Conservation (phyloP, 2,797 vertebrate species). For the Silurus aristotelis region DNA sequence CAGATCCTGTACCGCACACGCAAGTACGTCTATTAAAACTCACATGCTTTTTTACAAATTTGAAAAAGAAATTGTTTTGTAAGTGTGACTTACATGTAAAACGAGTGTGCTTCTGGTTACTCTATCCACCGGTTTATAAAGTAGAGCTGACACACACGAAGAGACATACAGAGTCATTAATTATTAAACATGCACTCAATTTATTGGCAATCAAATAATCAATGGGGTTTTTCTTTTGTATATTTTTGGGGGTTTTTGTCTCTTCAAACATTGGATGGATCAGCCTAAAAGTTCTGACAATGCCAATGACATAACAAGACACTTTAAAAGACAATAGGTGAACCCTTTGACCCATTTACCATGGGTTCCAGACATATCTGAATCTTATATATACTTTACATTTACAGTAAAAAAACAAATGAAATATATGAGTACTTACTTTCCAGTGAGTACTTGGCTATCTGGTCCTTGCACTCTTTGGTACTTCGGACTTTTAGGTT, state of each 20-base stretch:
- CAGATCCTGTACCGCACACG: slow-evolving; percentile 79
- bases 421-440: slow-evolving; percentile 73
- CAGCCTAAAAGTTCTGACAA: neutral
- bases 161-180: slow-evolving; percentile 23
- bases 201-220: neutral
- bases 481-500: slow-evolving; percentile 92
- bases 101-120: slow-evolving; percentile 97
- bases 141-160: slow-evolving; percentile 76
- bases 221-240: neutral
- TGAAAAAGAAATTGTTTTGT: neutral
- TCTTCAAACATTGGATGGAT: neutral
- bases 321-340: neutral
- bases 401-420: neutral
- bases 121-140: slow-evolving; percentile 96
- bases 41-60: neutral
- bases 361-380: too few relatives aligned
- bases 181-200: slow-evolving; percentile 31
- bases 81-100: slow-evolving; percentile 85
- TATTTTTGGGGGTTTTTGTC: too few relatives aligned
- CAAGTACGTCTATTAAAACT: neutral
- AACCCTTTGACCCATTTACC: neutral
- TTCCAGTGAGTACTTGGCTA: slow-evolving; percentile 91
- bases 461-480: slow-evolving; percentile 90
- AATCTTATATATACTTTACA: too few relatives aligned
- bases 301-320: neutral